Evolutionary conservation across 2,797 vertebrate genomes (phyloP).

Genomic region (Hafferia zeledoni): DNA sequence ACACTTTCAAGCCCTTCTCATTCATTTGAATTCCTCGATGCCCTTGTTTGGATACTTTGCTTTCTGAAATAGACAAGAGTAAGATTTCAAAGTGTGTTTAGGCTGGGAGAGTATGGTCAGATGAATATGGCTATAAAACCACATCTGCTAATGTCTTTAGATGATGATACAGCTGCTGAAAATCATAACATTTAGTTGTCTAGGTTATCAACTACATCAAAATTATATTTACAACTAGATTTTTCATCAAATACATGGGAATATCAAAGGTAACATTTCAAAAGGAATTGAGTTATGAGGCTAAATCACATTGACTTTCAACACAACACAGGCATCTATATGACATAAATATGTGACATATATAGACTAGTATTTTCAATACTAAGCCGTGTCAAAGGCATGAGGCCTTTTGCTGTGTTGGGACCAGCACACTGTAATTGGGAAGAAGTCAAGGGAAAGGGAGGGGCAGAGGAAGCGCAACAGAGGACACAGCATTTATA

Average conservation of each 20-base stretch:
- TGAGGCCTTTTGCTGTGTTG: not conserved
- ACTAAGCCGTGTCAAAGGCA: not conserved
- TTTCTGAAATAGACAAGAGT: slow-evolving; percentile 1
- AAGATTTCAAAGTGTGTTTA: not conserved
- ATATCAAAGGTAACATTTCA: slow-evolving; percentile 57
- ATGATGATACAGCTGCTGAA: slow-evolving; percentile 19
- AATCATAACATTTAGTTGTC: slow-evolving; percentile 43
- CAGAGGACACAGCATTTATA: not conserved
- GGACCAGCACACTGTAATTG: not conserved
- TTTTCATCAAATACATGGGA: slow-evolving; percentile 48
- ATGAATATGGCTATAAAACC: slow-evolving; percentile 22
- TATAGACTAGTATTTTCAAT: slow-evolving; percentile 1
- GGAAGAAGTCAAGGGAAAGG: not conserved
- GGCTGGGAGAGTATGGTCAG: not conserved
- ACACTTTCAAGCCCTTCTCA: not conserved
- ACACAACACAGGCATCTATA: not conserved
- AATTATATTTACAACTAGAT: slow-evolving; percentile 50
- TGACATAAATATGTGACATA: slow-evolving; percentile 32
- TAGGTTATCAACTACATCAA: slow-evolving; percentile 41
- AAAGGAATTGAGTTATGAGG: slow-evolving; percentile 48
- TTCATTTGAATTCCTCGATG: not conserved
- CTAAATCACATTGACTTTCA: slow-evolving; percentile 62
- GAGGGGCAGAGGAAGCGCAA: not conserved
- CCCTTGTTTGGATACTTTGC: not conserved
- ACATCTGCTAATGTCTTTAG: slow-evolving; percentile 39